Conservation (phyloP, 2,888 invertebrate genomes). For the Torymus aiolomorphi region DNA sequence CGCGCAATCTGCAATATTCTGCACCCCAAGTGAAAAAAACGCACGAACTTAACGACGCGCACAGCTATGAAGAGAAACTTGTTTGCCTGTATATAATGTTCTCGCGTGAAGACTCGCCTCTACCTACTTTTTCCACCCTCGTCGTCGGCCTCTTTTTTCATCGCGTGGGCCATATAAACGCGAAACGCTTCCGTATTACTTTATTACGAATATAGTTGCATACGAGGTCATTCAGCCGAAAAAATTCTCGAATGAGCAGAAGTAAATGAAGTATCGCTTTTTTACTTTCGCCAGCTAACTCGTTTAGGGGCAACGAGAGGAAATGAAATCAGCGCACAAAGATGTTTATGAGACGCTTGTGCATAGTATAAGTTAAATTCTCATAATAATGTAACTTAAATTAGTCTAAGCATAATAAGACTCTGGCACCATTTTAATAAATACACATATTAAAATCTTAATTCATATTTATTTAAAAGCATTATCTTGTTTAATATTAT, state of each 20-base stretch:
- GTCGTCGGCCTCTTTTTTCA: no score
- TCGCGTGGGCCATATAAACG: background rate
- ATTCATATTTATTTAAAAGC: no score
- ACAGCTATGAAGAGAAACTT: background rate
- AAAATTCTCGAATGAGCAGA: background rate
- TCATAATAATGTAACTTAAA: conserved; percentile 17
- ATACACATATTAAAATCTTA: no score
- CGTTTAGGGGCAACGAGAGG: background rate
- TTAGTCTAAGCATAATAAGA: no score
- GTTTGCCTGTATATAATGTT: no score
- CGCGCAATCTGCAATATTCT: background rate
- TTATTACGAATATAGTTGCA: background rate
- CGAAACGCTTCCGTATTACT: background rate
- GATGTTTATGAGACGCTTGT: conserved; percentile 19
- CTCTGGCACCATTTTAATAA: no score
- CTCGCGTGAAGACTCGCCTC: no score
- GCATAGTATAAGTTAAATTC: conserved; percentile 14
- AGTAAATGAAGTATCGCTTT: conserved; percentile 18
- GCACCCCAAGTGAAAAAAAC: background rate
- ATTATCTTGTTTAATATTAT: no score
- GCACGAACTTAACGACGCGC: no score
- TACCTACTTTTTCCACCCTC: no score
- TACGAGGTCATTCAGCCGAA: background rate
- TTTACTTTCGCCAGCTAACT: background rate
- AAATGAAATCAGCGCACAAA: conserved; percentile 9